These are phyloP conservation scores for Elysia chlorotica DNA, from an alignment of 1,140 invertebrate species.

Conservation along the genomic window DNA sequence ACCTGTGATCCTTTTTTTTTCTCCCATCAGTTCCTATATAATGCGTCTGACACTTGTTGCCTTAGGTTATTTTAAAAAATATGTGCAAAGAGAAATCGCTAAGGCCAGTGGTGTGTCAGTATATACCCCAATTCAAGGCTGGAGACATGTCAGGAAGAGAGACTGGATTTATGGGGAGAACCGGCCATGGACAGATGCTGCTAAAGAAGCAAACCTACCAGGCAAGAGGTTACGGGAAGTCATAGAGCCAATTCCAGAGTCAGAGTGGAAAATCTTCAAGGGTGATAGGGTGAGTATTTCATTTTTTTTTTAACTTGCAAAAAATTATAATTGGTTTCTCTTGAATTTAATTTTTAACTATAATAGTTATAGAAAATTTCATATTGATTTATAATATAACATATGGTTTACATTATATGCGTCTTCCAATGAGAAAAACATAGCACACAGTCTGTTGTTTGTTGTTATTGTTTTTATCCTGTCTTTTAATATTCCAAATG, in stretches of 20 bases:
- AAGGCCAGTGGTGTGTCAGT: conserved; percentile 26
- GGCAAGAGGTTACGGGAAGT: conserved; percentile 2
- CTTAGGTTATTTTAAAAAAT: conserved; percentile 36
- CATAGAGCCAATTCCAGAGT: conserved; percentile 29
- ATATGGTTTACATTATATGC: too few relatives aligned
- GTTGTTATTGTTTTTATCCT: too few relatives aligned
- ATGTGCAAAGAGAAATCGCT: conserved; percentile 33
- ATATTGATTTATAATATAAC: too few relatives aligned
- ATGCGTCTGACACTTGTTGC: conserved; percentile 32
- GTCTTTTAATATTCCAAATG: too few relatives aligned
- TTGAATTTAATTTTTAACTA: too few relatives aligned
- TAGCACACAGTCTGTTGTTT: too few relatives aligned
- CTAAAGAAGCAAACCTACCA: conserved; percentile 30
- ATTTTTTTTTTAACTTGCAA: too few relatives aligned
- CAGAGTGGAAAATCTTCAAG: conserved; percentile 37
- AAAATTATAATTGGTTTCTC: too few relatives aligned
- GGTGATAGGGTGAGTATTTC: conserved; percentile 37
- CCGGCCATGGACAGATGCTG: conserved; percentile 39
- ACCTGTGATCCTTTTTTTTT: neutral
- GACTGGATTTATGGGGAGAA: conserved; percentile 34
- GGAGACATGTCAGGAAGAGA: conserved; percentile 26
- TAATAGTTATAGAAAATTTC: too few relatives aligned
- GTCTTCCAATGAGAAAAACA: too few relatives aligned
- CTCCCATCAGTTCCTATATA: neutral
- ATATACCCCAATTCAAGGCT: conserved; percentile 31